Base-by-base conservation (phyloP, 2,797 vertebrate species). In the Eospalax fontanierii region DNA sequence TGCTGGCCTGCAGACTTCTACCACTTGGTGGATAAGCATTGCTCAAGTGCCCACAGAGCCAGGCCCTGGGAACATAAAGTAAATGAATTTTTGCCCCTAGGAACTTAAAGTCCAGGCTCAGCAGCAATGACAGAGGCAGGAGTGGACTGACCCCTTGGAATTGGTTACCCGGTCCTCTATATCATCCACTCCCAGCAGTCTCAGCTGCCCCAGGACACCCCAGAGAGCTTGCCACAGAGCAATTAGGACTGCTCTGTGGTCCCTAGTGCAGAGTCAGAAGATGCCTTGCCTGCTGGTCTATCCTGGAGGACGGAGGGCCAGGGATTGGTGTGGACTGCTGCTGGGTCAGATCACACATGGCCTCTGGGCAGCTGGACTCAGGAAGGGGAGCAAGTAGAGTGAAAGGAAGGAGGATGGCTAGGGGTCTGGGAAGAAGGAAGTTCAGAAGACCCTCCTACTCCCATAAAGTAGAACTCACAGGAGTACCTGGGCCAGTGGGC, bases 401-500 rank as follows among this genome's bases (percentile, higher is more conserved):
- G 54, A 35, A 4, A 1, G 46, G 30, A 78, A 22, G 24, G 30
- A 1, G n/a, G 22, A 11, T n/a, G 4, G 6, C 30, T 14, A 16
- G 21, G 57, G 21, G 43, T 35, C 33, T 8, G 16, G 57, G 76
- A 68, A 35, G 85, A 19, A 38, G 33, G 33, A 50, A 75, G 26
- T 35, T 75, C 35, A 35, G 66, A n/a, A 30, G 26, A 57, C 21
- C 33, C 11, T 33, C 54, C 73, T 73, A 16, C 19, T 3, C 40
- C 66, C 8, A 3, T 5, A 4, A 61, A n/a, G 26, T 24, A 71
- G 63, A 75, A 46, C 10, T 15, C 26, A 15, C 57, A 0, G 1
- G 7, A 4, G 0, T 38, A 0, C 40, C 3, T 5, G 11, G 38
- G 22, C 4, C 8, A n/a, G n/a, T 46, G 38, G 30, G 8, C 86